A percentile compares a stretch with the other conserved stretches of the same genome.
These are phyloP conservation scores for Epizoanthus illoricatus DNA, from an alignment of 92 coral and sea anemone species.

Conservation along the genomic window DNA sequence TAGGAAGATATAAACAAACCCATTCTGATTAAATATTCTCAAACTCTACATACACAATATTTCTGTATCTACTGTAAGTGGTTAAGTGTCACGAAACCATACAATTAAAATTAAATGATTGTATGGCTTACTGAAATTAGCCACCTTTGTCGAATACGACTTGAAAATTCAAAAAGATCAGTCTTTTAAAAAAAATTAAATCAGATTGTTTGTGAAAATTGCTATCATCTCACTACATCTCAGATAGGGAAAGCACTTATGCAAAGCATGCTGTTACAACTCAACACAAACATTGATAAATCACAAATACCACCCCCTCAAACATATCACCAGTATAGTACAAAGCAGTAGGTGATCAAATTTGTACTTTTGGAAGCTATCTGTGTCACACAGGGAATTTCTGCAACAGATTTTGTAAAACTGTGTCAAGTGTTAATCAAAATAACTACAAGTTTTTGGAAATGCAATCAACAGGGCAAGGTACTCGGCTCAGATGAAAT, in stretches of 20 bases:
- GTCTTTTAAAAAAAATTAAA: neutral
- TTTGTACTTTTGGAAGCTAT: neutral
- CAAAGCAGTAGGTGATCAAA: neutral
- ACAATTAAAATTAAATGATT: neutral
- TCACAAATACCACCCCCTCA: neutral
- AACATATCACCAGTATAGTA: neutral
- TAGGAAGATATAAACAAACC: neutral
- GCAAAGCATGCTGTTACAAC: neutral
- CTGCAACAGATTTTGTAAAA: too few species aligned
- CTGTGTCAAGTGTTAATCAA: neutral
- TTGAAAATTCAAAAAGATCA: neutral
- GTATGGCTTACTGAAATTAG: neutral
- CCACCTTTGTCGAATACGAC: neutral
- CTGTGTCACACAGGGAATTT: neutral
- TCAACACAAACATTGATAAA: neutral
- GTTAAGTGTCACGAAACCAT: neutral
- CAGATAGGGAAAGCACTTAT: neutral
- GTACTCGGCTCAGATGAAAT: constrained; percentile 11
- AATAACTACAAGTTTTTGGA: neutral
- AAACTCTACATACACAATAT: neutral
- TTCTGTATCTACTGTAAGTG: neutral
- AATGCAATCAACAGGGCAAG: neutral
- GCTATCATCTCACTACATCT: neutral
- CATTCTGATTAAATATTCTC: neutral
- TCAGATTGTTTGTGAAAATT: neutral